phyloP scores from a whole-genome alignment of 2,888 invertebrate species.

The Eupithecia vulgata region DNA sequence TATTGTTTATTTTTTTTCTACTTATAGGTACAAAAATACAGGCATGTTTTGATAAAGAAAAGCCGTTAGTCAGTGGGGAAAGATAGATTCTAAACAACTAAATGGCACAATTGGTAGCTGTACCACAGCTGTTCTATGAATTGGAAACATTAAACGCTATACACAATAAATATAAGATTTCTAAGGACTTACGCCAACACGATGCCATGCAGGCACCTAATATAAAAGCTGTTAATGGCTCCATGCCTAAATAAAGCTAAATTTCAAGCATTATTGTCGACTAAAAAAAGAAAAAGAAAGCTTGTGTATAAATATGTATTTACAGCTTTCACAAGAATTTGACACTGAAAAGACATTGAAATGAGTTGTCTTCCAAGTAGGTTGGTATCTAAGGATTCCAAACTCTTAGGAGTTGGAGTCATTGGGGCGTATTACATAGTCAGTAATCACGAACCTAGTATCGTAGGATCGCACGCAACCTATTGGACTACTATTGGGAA shows the following conservation, averaged over 20 bases:
- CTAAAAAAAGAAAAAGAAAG: not conserved
- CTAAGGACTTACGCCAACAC: slow-evolving; percentile 69
- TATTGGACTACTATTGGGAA: too few relatives aligned
- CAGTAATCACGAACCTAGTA: too few relatives aligned
- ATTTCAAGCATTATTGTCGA: slow-evolving; percentile 2
- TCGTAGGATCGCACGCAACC: too few relatives aligned
- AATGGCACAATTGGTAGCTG: too few relatives aligned
- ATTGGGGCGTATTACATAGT: too few relatives aligned
- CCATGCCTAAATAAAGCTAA: slow-evolving; percentile 43
- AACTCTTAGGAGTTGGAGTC: too few relatives aligned
- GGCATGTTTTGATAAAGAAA: not conserved
- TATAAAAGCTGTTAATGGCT: slow-evolving; percentile 60
- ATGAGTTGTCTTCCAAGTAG: not conserved
- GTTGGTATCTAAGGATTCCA: not conserved
- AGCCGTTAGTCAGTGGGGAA: too few relatives aligned
- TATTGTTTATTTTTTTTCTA: too few relatives aligned
- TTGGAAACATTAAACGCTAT: not conserved
- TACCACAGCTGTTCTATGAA: too few relatives aligned
- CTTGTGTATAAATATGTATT: not conserved
- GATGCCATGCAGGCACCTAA: slow-evolving; percentile 60
- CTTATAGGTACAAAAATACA: not conserved
- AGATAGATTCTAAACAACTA: too few relatives aligned
- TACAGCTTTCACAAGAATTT: not conserved
- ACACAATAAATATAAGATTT: not conserved
- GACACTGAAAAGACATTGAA: not conserved